A percentile compares a stretch with the other conserved stretches of the same genome.
These are phyloP conservation scores for Druon quercuslanigerum DNA, from an alignment of 1,140 invertebrate genomes.

Conservation along the genomic window DNA sequence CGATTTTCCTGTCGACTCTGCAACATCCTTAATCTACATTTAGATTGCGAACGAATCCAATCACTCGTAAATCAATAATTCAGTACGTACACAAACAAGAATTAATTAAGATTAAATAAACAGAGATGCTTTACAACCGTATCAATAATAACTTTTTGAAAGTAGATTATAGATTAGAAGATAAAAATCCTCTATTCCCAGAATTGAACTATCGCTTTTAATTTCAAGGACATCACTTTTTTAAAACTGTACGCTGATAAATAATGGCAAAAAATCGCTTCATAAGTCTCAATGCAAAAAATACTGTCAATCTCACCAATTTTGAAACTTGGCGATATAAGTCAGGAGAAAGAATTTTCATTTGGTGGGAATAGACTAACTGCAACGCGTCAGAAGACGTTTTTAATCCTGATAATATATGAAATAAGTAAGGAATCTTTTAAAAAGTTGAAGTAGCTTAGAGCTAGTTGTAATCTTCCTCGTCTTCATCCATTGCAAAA, in stretches of 20 bases:
- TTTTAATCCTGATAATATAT: neutral
- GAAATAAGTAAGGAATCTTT: neutral
- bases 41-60: neutral
- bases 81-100: neutral
- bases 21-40: slow-evolving; percentile 7
- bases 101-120: slow-evolving; percentile 11
- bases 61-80: neutral
- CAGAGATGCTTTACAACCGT: neutral
- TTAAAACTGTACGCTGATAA: neutral
- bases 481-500: slow-evolving; percentile 87
- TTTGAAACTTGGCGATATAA: neutral
- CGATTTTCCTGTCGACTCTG: neutral
- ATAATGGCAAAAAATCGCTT: neutral
- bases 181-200: neutral
- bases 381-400: neutral
- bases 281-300: slow-evolving; percentile 25
- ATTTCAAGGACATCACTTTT: neutral
- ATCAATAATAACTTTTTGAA: neutral
- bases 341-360: neutral
- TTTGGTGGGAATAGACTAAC: neutral
- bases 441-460: slow-evolving; percentile 1
- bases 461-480: slow-evolving; percentile 66
- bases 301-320: slow-evolving; percentile 5
- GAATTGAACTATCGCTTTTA: neutral
- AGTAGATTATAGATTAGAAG: neutral